Evolutionary conservation across 2,113 vertebrate species (phyloP).

Genomic region (Machaerirhynchus nigripectus): DNA sequence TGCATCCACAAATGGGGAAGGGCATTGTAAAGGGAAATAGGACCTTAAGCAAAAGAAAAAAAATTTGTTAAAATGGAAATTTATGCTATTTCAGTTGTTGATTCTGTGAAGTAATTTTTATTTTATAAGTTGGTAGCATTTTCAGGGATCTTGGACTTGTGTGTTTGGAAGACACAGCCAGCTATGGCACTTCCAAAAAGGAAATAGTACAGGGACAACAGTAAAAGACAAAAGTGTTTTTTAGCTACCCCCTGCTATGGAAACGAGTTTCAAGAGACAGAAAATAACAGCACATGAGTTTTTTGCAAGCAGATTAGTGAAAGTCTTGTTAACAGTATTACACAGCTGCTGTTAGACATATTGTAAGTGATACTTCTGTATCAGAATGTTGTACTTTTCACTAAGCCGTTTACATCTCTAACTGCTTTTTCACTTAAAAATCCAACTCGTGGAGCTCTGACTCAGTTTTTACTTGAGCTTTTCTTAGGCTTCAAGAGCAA

Average conservation of each 20-base stretch:
- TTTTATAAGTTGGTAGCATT: background rate
- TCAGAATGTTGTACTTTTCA: background rate
- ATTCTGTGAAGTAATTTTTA: background rate
- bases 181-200: background rate
- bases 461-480: background rate
- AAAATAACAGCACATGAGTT: background rate
- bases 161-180: background rate
- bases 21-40: background rate
- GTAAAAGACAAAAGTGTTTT: background rate
- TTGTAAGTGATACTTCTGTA: background rate
- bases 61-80: background rate
- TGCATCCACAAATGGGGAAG: background rate
- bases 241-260: background rate
- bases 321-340: background rate
- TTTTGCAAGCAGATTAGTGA: background rate
- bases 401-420: background rate
- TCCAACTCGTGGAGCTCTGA: background rate
- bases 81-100: background rate
- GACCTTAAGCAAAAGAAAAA: background rate
- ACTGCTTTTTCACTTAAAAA: background rate
- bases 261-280: constrained; percentile 6
- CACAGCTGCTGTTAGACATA: background rate
- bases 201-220: background rate
- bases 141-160: background rate
- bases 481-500: background rate